phyloP scores from a whole-genome alignment of 2,113 vertebrate species.

The Dromaius novaehollandiae region DNA sequence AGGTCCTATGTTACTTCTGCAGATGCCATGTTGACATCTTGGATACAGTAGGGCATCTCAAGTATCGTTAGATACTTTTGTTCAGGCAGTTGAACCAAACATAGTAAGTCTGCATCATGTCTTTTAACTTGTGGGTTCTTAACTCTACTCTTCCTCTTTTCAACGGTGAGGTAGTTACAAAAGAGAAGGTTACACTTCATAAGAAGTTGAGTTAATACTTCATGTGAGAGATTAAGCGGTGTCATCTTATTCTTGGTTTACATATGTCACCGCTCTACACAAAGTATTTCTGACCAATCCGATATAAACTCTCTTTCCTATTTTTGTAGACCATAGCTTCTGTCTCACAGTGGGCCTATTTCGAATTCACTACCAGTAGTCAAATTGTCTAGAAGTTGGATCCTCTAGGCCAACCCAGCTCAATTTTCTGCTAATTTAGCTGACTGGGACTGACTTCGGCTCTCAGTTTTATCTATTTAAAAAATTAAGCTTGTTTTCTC shows the following conservation, averaged over 20 bases:
- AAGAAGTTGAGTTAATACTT: neutral
- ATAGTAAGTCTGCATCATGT: neutral
- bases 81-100: neutral
- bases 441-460: neutral
- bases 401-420: neutral
- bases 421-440: neutral
- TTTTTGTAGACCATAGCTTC: neutral
- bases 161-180: neutral
- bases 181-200: neutral
- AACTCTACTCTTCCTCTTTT: neutral
- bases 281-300: neutral
- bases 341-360: neutral
- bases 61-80: neutral
- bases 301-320: neutral
- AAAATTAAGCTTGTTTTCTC: neutral
- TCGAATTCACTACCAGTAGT: neutral
- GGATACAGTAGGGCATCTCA: accelerated
- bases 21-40: neutral
- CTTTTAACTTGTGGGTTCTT: neutral
- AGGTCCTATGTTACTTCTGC: neutral
- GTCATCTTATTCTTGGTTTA: neutral
- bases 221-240: neutral
- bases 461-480: neutral
- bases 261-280: neutral
- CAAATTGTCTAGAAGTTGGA: neutral